These are phyloP conservation scores for Phaonia tiefii DNA, from an alignment of 2,888 invertebrate species.

Conservation along the genomic window DNA sequence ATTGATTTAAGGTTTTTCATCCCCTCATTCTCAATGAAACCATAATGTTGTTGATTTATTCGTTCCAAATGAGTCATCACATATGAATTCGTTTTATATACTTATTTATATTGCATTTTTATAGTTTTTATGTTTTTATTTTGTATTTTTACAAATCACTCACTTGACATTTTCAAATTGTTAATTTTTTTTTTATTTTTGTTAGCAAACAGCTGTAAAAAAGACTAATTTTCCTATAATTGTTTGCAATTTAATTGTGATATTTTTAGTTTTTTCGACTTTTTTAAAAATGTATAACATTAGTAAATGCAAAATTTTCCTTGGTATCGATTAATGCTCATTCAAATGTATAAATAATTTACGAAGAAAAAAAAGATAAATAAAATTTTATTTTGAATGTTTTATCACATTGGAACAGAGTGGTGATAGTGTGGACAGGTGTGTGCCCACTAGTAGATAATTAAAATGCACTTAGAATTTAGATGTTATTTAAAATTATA, in stretches of 20 bases:
- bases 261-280: slow-evolving; percentile 63
- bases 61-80: slow-evolving; percentile 13
- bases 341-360: slow-evolving; percentile 41
- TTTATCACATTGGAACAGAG: slow-evolving; percentile 30
- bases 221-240: slow-evolving; percentile 64
- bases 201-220: slow-evolving; percentile 61
- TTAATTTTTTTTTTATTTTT: slow-evolving; percentile 55
- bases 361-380: slow-evolving; percentile 53
- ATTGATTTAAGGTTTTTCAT: slow-evolving; percentile 38
- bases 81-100: slow-evolving; percentile 44
- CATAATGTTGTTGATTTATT: slow-evolving; percentile 44
- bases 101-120: slow-evolving; percentile 28
- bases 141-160: slow-evolving; percentile 58
- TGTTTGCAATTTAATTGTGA: slow-evolving; percentile 56
- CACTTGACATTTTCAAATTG: slow-evolving; percentile 65
- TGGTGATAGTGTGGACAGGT: slow-evolving; percentile 20
- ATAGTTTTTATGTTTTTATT: slow-evolving; percentile 3
- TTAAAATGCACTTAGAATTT: too few species aligned
- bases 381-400: slow-evolving; percentile 54
- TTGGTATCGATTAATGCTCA: slow-evolving; percentile 66
- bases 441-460: slow-evolving; percentile 2
- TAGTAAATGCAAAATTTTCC: slow-evolving; percentile 61
- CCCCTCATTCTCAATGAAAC: slow-evolving; percentile 32
- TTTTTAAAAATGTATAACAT: slow-evolving; percentile 58
- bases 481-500: too few species aligned